Conservation (phyloP, 2,888 invertebrate species). For the Acleris holmiana region DNA sequence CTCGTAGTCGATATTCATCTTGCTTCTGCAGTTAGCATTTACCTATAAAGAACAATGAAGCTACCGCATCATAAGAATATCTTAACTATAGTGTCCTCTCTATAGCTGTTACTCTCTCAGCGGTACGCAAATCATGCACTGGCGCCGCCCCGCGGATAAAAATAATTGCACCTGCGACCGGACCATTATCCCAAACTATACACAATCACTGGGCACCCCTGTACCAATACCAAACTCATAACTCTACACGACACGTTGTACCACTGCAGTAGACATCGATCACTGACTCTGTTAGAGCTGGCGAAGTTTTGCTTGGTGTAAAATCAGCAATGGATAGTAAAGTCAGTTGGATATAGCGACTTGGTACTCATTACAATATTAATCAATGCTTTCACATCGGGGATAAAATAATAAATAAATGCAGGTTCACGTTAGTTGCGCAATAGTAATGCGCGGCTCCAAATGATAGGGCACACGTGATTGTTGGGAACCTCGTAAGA, state of each 20-base stretch:
- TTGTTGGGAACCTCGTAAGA: constrained; percentile 19
- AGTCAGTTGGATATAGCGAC: constrained; percentile 35
- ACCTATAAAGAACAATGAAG: no score
- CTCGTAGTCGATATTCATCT: no score
- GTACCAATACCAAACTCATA: constrained; percentile 39
- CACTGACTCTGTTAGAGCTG: constrained; percentile 5
- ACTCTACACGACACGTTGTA: constrained; percentile 7
- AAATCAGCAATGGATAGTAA: not conserved
- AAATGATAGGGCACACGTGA: constrained; percentile 53
- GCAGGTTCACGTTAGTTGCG: constrained; percentile 61
- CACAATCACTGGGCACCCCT: constrained; percentile 68
- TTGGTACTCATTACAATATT: constrained; percentile 77
- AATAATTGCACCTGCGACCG: constrained; percentile 73
- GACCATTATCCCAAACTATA: constrained; percentile 74
- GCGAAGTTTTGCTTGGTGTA: not conserved
- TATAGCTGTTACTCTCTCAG: constrained; percentile 21
- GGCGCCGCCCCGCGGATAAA: constrained; percentile 57
- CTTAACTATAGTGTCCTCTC: not conserved
- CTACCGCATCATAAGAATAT: no score
- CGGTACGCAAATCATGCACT: constrained; percentile 69
- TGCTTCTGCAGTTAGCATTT: no score
- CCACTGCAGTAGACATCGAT: not conserved
- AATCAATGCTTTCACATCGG: constrained; percentile 73
- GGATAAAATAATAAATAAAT: constrained; percentile 51
- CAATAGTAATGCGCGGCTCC: constrained; percentile 60